These are phyloP conservation scores for Aptenodytes forsteri DNA, from an alignment of 2,113 vertebrate species.

Conservation along the genomic window DNA sequence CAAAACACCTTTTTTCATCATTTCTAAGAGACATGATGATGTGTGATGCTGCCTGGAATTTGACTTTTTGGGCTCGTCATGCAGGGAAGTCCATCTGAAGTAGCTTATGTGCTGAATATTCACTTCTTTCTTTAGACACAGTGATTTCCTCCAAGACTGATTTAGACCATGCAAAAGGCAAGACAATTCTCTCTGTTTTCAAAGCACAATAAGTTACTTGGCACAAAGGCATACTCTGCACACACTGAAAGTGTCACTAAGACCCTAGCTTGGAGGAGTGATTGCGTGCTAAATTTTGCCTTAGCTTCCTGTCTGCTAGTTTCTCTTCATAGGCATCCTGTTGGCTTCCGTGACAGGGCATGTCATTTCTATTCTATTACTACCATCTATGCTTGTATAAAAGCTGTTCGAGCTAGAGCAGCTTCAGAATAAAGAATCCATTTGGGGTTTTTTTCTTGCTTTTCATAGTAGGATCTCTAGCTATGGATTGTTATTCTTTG, in stretches of 20 bases:
- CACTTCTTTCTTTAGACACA: neutral
- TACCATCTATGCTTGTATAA: neutral
- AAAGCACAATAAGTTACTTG: neutral
- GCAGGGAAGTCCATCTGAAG: neutral
- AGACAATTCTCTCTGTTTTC: neutral
- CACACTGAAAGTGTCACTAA: neutral
- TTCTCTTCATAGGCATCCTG: neutral
- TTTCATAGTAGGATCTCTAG: neutral
- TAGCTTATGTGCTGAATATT: neutral
- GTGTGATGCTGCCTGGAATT: neutral
- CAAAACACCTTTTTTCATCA: neutral
- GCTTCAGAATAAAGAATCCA: neutral
- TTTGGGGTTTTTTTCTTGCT: neutral
- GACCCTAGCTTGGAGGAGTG: neutral
- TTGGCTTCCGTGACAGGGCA: neutral
- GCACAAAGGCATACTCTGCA: neutral
- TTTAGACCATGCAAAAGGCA: neutral
- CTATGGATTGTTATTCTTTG: neutral
- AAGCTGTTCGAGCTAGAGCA: neutral
- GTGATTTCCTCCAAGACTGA: neutral
- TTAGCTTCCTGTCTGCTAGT: neutral
- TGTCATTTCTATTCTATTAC: neutral
- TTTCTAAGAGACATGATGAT: neutral
- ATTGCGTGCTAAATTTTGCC: neutral
- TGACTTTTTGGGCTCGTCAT: neutral